Percentiles rank a stretch among this genome's conserved stretches.
phyloP scores from a whole-genome alignment of 2,888 invertebrate genomes.

The Eupithecia tripunctaria region DNA sequence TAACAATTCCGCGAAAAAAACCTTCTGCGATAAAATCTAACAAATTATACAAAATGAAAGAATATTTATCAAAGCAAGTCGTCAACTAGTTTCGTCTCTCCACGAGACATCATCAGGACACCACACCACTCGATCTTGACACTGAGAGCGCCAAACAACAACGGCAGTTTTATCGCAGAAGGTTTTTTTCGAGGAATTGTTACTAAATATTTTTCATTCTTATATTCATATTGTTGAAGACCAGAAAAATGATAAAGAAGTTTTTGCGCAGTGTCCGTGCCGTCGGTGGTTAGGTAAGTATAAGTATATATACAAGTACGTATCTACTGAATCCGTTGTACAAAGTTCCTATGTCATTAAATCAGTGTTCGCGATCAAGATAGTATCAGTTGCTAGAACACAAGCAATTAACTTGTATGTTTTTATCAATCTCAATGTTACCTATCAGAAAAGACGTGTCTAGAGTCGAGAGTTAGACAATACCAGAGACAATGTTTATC shows the following conservation, averaged over 20 bases:
- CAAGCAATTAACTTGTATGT: neutral
- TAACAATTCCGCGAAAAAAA: too few relatives aligned
- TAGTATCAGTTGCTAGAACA: neutral
- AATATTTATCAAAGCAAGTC: too few relatives aligned
- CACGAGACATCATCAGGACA: too few relatives aligned
- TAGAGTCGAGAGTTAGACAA: neutral
- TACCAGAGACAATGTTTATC: neutral
- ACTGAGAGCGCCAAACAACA: too few relatives aligned
- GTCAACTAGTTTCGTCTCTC: too few relatives aligned
- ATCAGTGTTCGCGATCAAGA: neutral
- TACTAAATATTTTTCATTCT: too few relatives aligned
- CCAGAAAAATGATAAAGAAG: neutral
- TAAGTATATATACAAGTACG: too few relatives aligned
- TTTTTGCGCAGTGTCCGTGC: neutral
- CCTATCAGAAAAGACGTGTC: neutral
- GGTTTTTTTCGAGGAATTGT: too few relatives aligned
- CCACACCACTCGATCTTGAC: too few relatives aligned
- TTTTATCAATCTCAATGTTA: neutral
- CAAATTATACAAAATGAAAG: too few relatives aligned
- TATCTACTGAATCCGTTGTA: slow-evolving; percentile 1
- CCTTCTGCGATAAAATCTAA: too few relatives aligned
- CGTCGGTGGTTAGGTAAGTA: neutral
- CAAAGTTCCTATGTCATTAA: neutral
- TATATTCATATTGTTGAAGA: neutral
- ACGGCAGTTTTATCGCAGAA: too few relatives aligned